Evolutionary conservation across 2,888 invertebrate genomes (phyloP).

Genomic region (Creontiades dilutus): DNA sequence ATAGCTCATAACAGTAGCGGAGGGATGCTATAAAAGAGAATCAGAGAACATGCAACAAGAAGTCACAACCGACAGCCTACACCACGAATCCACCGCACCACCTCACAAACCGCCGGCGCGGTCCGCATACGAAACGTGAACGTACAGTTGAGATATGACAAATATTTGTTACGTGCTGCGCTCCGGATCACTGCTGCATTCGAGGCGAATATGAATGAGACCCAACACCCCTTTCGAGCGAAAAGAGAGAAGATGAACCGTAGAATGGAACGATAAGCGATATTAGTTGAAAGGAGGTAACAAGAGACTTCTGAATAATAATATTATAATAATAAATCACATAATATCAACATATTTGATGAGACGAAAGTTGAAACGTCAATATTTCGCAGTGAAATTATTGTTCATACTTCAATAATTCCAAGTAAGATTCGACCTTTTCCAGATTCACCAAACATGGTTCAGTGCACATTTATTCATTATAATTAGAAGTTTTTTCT

Average conservation of each 20-base stretch:
- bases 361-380: too few relatives aligned
- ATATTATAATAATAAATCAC: too few relatives aligned
- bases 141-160: slow-evolving; percentile 68
- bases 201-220: slow-evolving; percentile 63
- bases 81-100: slow-evolving; percentile 51
- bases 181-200: slow-evolving; percentile 34
- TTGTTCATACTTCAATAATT: too few relatives aligned
- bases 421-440: too few relatives aligned
- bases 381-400: too few relatives aligned
- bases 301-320: slow-evolving; percentile 38
- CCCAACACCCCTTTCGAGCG: neutral
- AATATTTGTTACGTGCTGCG: slow-evolving; percentile 69
- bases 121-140: slow-evolving; percentile 65
- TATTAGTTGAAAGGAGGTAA: neutral
- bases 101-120: slow-evolving; percentile 24
- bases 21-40: neutral
- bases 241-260: neutral
- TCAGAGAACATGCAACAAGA: neutral
- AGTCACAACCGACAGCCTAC: neutral
- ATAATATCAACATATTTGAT: neutral
- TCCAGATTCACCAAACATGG: too few relatives aligned
- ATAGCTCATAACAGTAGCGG: neutral
- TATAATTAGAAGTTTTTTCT: too few relatives aligned
- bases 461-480: too few relatives aligned
- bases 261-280: neutral